phyloP scores from a whole-genome alignment of 2,797 vertebrate species.

The Dicrostonyx torquatus region DNA sequence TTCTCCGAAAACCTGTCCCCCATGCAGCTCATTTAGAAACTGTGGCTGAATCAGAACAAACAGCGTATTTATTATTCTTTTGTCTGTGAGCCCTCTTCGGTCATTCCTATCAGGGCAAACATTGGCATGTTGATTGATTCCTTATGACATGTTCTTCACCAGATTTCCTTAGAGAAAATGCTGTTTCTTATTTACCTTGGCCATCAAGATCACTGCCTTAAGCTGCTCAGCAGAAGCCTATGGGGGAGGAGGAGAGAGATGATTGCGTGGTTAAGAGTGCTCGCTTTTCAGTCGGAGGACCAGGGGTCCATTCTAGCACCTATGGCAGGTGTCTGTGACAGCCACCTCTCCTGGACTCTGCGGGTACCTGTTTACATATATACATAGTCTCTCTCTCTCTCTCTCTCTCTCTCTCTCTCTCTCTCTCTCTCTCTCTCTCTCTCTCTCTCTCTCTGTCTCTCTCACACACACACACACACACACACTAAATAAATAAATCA shows the following conservation, averaged over 20 bases:
- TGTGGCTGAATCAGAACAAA: not conserved
- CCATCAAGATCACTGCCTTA: not conserved
- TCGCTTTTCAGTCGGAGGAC: not conserved
- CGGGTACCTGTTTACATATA: not conserved
- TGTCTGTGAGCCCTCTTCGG: not conserved
- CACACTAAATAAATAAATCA: not conserved
- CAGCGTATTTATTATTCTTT: not conserved
- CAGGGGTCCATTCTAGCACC: not conserved
- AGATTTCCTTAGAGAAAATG: not conserved
- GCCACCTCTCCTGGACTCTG: not conserved
- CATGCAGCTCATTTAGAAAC: not conserved
- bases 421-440: not conserved
- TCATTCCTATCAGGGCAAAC: accelerated
- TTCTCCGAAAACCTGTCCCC: not conserved
- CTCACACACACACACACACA: not conserved
- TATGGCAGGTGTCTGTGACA: too few relatives aligned
- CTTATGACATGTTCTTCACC: not conserved
- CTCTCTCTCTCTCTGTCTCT: too few relatives aligned
- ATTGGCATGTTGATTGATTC: not conserved
- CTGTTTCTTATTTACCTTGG: not conserved
- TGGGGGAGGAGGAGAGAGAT: not conserved
- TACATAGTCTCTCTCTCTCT: not conserved
- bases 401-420: not conserved
- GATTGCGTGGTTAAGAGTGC: not conserved
- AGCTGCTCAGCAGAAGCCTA: not conserved